Evolutionary conservation across 2,113 vertebrate species (phyloP), one percentile per base, ranked within the genome.

Genomic region (Chaetodon auriga): DNA sequence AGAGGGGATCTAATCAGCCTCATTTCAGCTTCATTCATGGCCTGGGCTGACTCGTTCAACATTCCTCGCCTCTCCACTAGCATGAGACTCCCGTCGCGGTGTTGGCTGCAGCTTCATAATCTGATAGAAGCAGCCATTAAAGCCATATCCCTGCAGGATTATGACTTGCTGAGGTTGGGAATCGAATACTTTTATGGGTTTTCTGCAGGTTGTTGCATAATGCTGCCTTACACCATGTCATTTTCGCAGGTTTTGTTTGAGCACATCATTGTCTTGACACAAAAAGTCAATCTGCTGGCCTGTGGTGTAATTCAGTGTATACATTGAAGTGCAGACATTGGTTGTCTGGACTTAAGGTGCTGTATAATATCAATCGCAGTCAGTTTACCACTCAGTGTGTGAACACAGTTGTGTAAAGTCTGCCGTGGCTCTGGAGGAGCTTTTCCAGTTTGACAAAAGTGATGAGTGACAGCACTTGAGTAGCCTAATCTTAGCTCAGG

Each of bases 11-110:
- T 92, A 89, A 94, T 93, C 84, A 81, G 80, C 58, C 75, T 86
- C 25, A 58, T 87, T 93, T 91, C 55, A 74, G 87, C 91, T 88
- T 91, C 83, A 81, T 94, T 89, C 91, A 91, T 80, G 88, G 82
- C 85, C 78, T 41, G 69, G 78, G 51, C 82, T 69, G 78, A 87
- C 68, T 90, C 23, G 25, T 69, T 82, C 68, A 72, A 81, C 81
- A 87, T 93, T 89, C 78, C 87, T 85, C 14, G n/a, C 21, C 83
- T 60, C 82, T 87, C 77, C 25, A 49, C 71, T 68, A 69, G 75
- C 88, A 68, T 70, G 66, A 87, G 75, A 75, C 82, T 76, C 60
- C 78, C 15, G 10, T 86, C 38, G n/a, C n/a, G 49, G 46, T n/a
- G 49, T 77, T 84, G 85, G 87, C 83, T 68, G 48, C 18, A 41